Conservation (phyloP, 2,113 vertebrate species). For the Melanerpes aurifrons region DNA sequence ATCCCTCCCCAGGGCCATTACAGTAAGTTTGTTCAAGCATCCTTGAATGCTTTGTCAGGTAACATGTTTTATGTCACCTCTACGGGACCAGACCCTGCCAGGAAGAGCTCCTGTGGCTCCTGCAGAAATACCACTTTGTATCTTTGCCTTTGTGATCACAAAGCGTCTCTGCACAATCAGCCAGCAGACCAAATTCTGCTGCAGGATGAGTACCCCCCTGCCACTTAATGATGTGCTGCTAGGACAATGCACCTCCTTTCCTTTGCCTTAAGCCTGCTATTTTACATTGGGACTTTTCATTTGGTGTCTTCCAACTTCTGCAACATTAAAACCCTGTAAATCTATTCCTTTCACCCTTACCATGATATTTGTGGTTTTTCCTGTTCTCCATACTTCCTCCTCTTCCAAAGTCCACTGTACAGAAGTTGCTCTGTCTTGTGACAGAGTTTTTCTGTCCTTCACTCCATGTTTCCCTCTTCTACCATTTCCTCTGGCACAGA, state of each 20-base stretch:
- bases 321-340: neutral
- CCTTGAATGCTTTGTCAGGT: neutral
- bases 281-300: neutral
- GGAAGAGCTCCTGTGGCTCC: neutral
- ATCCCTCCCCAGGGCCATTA: neutral
- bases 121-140: constrained; percentile 1
- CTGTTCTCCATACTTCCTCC: neutral
- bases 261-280: neutral
- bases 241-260: neutral
- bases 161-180: accelerated
- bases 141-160: neutral
- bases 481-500: neutral
- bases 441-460: neutral
- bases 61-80: neutral
- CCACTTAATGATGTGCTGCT: neutral
- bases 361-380: accelerated
- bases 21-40: neutral
- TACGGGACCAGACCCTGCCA: neutral
- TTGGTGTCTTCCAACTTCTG: neutral
- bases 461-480: neutral
- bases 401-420: neutral
- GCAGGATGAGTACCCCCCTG: neutral
- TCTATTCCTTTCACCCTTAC: neutral
- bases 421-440: neutral
- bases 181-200: neutral